Evolutionary conservation across 2,113 vertebrate genomes (phyloP).

Genomic region (Cephalopterus ornatus): DNA sequence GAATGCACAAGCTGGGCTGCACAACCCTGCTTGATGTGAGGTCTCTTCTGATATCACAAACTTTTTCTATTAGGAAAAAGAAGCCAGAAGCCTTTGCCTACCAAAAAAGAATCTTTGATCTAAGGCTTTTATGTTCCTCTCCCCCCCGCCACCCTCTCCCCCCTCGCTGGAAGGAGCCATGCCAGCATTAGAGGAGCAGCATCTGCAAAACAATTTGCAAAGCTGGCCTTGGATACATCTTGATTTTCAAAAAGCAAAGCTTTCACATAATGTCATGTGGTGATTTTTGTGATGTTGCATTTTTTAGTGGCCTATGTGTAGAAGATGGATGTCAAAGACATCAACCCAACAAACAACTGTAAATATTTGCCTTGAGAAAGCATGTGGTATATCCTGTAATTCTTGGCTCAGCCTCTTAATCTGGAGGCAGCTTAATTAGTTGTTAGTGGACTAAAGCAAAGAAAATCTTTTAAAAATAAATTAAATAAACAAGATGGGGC

Average conservation of each 20-base stretch:
- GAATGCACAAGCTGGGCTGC: constrained; percentile 39
- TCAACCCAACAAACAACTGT: constrained; percentile 7
- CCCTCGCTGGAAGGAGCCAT: constrained; percentile 28
- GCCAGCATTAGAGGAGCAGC: constrained; percentile 58
- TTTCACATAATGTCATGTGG: constrained; percentile 29
- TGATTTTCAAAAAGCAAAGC: constrained; percentile 35
- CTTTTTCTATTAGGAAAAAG: constrained; percentile 69
- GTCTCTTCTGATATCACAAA: constrained; percentile 67
- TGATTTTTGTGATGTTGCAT: constrained; percentile 33
- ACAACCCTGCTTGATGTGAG: constrained; percentile 55
- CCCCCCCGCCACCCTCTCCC: not conserved
- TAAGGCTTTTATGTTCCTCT: constrained; percentile 58
- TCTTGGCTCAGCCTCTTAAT: constrained; percentile 25
- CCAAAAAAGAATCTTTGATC: constrained; percentile 68
- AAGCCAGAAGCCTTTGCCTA: constrained; percentile 69
- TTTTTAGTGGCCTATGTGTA: not conserved
- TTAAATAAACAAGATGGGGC: constrained; percentile 30
- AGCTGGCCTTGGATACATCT: not conserved
- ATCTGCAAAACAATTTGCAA: constrained; percentile 51
- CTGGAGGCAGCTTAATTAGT: constrained; percentile 58
- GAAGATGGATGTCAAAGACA: constrained; percentile 15
- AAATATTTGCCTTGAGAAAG: constrained; percentile 42
- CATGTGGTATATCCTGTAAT: constrained; percentile 55
- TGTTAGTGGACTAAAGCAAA: constrained; percentile 64
- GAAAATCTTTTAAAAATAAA: constrained; percentile 35